Evolutionary conservation across 2,797 vertebrate species (phyloP).

Genomic region (Apogon talboti): DNA sequence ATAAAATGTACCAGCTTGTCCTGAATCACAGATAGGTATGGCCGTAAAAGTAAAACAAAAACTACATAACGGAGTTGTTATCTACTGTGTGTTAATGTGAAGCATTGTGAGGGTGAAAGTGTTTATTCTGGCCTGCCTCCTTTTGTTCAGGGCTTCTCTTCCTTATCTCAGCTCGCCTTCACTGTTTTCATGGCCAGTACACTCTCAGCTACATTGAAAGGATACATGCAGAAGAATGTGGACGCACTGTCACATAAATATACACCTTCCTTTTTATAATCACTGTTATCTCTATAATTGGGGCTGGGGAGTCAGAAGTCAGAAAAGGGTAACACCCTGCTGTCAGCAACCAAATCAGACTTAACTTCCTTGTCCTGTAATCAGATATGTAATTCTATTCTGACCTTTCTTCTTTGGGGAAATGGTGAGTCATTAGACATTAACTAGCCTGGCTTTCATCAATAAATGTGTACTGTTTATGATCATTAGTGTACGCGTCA

Average conservation of each 20-base stretch:
- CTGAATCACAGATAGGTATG: conserved; percentile 20
- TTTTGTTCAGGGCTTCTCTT: conserved; percentile 28
- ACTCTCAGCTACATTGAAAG: conserved; percentile 36
- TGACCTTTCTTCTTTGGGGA: conserved; percentile 18
- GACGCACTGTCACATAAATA: conserved; percentile 13
- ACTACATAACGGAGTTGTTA: conserved; percentile 18
- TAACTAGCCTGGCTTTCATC: conserved; percentile 2
- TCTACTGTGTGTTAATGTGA: conserved; percentile 13
- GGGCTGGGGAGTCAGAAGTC: conserved; percentile 25
- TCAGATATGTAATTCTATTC: conserved; percentile 29
- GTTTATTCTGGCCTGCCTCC: conserved; percentile 38
- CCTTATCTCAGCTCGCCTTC: conserved; percentile 58
- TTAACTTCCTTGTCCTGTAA: conserved; percentile 61
- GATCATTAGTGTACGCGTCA: conserved; percentile 11
- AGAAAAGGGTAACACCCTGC: conserved; percentile 38
- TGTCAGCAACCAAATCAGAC: conserved; percentile 73
- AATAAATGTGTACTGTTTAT: conserved; percentile 33
- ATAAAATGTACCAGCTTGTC: conserved; percentile 17
- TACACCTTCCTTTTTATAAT: conserved; percentile 57
- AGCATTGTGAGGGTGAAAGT: conserved; percentile 10
- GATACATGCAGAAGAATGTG: conserved; percentile 15
- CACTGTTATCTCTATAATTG: conserved; percentile 62
- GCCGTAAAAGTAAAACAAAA: conserved; percentile 12
- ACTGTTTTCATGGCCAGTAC: conserved; percentile 37
- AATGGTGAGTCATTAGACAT: conserved; percentile 47